Evolutionary conservation across 2,888 invertebrate species (phyloP).

Genomic region (Glomeris marginata): DNA sequence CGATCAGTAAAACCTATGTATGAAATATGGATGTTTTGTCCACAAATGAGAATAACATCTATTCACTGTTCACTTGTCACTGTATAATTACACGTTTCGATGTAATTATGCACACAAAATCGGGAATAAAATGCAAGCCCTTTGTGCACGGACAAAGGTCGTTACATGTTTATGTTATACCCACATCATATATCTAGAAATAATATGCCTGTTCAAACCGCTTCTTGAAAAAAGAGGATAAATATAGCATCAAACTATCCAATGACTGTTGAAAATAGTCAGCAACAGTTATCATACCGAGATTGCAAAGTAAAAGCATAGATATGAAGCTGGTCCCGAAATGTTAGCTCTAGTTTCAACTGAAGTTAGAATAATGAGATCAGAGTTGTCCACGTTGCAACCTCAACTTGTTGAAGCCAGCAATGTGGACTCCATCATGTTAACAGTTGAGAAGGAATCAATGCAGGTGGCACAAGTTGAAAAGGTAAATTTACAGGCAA

Average conservation of each 20-base stretch:
- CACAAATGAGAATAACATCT: no score
- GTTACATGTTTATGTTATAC: conserved; percentile 82
- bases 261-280: no score
- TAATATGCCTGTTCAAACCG: conserved; percentile 76
- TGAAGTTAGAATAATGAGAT: conserved; percentile 31
- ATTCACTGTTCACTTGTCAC: no score
- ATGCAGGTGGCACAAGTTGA: conserved; percentile 31
- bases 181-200: conserved; percentile 81
- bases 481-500: conserved; percentile 25
- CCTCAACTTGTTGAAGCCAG: conserved; percentile 31
- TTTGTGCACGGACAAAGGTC: no score
- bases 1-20: no score
- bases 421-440: conserved; percentile 31
- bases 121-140: no score
- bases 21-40: no score
- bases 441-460: conserved; percentile 31
- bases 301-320: conserved; percentile 27
- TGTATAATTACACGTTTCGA: no score
- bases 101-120: no score
- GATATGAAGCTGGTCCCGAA: conserved; percentile 33
- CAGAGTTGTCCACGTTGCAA: conserved; percentile 31
- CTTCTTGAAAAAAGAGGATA: conserved; percentile 63
- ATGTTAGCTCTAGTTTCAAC: conserved; percentile 31
- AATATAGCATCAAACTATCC: conserved; percentile 9
- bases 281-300: no score